phyloP scores from a whole-genome alignment of 2,888 invertebrate species.

The Drosophila sordidula region DNA sequence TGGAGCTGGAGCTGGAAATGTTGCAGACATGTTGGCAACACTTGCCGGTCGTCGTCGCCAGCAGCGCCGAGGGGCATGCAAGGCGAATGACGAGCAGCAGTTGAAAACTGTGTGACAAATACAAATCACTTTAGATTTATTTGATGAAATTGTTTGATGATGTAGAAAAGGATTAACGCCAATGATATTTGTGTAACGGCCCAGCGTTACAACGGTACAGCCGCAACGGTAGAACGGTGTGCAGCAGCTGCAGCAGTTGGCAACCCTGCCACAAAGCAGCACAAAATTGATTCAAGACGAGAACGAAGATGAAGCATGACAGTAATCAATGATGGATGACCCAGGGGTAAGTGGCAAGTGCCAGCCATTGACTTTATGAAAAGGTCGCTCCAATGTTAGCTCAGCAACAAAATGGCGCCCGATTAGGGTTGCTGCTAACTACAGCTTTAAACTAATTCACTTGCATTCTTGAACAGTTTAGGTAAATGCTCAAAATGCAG shows the following conservation, averaged over 20 bases:
- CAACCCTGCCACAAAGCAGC: slow-evolving; percentile 13
- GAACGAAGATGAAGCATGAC: slow-evolving; percentile 59
- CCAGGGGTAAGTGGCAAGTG: slow-evolving; percentile 9
- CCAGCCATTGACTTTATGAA: slow-evolving; percentile 33
- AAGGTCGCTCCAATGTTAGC: slow-evolving; percentile 54
- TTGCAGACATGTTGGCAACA: slow-evolving; percentile 58
- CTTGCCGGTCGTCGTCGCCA: slow-evolving; percentile 18
- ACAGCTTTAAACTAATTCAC: background rate
- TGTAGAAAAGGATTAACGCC: slow-evolving; percentile 80
- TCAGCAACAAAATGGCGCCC: background rate
- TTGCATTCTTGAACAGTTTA: background rate
- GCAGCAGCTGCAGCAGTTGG: slow-evolving; percentile 13
- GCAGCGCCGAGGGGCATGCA: slow-evolving; percentile 21
- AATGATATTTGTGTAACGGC: slow-evolving; percentile 72
- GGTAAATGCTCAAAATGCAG: too few species aligned
- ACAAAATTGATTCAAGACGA: slow-evolving; percentile 62
- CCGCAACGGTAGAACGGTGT: background rate
- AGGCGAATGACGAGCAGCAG: slow-evolving; percentile 56
- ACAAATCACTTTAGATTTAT: slow-evolving; percentile 80
- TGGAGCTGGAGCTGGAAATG: slow-evolving; percentile 29
- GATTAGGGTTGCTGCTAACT: background rate
- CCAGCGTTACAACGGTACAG: slow-evolving; percentile 5
- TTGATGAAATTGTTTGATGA: slow-evolving; percentile 81
- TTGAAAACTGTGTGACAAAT: slow-evolving; percentile 78
- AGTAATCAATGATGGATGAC: slow-evolving; percentile 64